phyloP scores from a whole-genome alignment of 2,113 vertebrate genomes.

The Jaculus jaculus region DNA sequence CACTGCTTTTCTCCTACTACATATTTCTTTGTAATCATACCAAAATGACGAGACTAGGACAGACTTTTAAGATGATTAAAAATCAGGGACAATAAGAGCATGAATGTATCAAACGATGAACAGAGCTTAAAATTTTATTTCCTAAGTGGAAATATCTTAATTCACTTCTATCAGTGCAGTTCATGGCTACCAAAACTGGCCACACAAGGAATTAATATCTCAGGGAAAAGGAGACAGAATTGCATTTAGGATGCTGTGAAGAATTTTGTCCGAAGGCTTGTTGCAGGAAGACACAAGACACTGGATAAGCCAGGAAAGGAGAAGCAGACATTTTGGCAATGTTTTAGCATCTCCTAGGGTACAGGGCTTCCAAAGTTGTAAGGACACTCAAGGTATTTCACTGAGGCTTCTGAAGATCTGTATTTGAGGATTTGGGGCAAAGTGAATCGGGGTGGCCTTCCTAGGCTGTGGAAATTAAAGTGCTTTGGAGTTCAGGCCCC shows the following conservation, averaged over 20 bases:
- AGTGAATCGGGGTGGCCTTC: too few relatives aligned
- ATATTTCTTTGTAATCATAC: conserved; percentile 36
- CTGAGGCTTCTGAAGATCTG: not conserved
- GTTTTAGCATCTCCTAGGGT: not conserved
- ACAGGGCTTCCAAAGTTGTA: not conserved
- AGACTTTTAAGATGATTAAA: conserved; percentile 49
- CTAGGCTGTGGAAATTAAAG: too few relatives aligned
- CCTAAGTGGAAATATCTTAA: not conserved
- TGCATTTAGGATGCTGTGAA: not conserved
- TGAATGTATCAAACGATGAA: not conserved
- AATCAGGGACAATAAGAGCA: not conserved
- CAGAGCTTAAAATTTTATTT: conserved; percentile 3
- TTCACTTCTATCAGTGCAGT: not conserved
- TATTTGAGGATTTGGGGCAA: not conserved
- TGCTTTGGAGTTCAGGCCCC: too few relatives aligned
- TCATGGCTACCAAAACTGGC: not conserved
- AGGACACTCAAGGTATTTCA: not conserved
- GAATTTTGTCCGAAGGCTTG: not conserved
- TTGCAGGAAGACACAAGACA: not conserved
- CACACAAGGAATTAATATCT: not conserved
- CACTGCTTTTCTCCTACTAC: conserved; percentile 2
- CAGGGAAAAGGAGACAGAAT: not conserved
- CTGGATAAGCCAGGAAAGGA: not conserved
- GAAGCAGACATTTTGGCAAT: not conserved
- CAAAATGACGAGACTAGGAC: conserved; percentile 10